These are phyloP conservation scores for Sminthurides aquaticus DNA, from an alignment of 2,888 invertebrate genomes.

Conservation along the genomic window DNA sequence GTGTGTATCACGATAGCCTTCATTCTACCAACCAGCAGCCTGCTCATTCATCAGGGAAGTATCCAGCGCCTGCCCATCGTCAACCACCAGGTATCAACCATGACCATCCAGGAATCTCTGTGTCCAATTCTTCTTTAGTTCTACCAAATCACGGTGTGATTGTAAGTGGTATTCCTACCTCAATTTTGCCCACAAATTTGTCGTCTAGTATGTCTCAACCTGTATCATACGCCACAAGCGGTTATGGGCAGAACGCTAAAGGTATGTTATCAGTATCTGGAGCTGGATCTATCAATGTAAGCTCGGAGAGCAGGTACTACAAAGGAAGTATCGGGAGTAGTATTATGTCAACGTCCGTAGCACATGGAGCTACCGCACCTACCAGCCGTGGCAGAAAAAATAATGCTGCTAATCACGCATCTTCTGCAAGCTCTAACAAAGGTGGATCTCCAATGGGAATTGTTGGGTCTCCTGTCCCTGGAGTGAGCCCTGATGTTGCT, in stretches of 20 bases:
- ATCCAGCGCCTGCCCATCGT: neutral
- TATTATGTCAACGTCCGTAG: slow-evolving; percentile 23
- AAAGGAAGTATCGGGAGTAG: slow-evolving; percentile 1
- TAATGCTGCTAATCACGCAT: slow-evolving; percentile 20
- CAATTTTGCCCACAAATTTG: neutral
- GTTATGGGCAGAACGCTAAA: neutral
- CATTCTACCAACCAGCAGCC: neutral
- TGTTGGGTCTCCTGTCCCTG: neutral
- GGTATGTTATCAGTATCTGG: neutral
- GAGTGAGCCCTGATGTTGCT: slow-evolving; percentile 19
- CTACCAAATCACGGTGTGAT: neutral
- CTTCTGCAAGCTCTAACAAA: slow-evolving; percentile 19
- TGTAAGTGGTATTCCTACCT: neutral
- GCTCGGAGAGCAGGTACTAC: neutral
- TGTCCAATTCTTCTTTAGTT: neutral
- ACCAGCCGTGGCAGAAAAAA: slow-evolving; percentile 19
- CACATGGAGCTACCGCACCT: slow-evolving; percentile 19
- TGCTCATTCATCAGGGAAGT: neutral
- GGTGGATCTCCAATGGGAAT: neutral
- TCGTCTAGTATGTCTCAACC: neutral
- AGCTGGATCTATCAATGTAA: neutral
- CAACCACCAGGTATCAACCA: neutral
- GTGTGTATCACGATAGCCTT: neutral
- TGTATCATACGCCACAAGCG: neutral
- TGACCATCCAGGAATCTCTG: slow-evolving; percentile 2